Base-by-base conservation (phyloP, 2,113 vertebrate species). In the Corvus hawaiiensis region DNA sequence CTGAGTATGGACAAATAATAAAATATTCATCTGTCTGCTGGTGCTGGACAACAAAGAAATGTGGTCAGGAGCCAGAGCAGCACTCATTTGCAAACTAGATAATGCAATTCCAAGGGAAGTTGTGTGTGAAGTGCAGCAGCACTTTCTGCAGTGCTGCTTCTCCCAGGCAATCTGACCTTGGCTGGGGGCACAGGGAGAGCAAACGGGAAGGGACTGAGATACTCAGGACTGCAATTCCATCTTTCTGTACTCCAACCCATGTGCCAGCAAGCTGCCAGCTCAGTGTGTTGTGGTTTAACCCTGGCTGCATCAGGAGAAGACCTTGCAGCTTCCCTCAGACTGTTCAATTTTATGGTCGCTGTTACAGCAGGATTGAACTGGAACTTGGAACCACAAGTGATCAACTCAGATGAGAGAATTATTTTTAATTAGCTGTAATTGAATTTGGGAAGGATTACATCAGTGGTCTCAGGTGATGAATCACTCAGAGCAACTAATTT, bases 371-470 rank as follows among this genome's bases (percentile, higher is more conserved):
- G 75, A 48, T 83, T 95, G 33, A 52, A 61, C 66, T 49, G 58
- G 37, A 74, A 30, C 35, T 67, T 86, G 78, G 67, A 85, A 74
- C 24, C 80, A 24, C 63, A 52, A 94, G 66, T 35, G 72, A 79
- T 93, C 64, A 64, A 5, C 41, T 84, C 73, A 87, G 69, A 59
- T 3, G 67, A 62, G 48, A 78, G 32, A 73, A 82, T 76, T 84
- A 27, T 63, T 92, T 94, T 90, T 97, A 96, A 96, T 95, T 87
- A 94, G 86, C 33, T 89, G 61, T 94, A 83, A 92, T 92, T 96
- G 80, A 91, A 94, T 89, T 79, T 93, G 54, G 56, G 58, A 89
- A 41, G 44, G 64, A 91, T 94, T 97, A 49, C 78, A 79, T 56
- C n/a, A 13, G 73, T 73, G 80, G 41, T 64, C 56, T 92, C 74